phyloP scores from a whole-genome alignment of 2,113 vertebrate genomes.

The Hippocampus guttulatus region DNA sequence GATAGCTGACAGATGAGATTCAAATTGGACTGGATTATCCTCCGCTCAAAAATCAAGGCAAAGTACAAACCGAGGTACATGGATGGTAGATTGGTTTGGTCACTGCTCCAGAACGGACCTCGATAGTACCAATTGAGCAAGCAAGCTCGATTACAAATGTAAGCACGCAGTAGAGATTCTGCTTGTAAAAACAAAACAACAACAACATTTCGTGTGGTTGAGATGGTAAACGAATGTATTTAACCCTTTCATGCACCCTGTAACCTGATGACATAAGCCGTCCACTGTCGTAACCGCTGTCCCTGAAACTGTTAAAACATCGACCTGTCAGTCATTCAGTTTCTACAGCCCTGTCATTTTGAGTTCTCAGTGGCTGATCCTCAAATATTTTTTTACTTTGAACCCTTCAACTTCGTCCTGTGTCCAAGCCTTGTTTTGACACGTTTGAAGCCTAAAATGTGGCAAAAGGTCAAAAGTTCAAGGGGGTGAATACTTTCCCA shows the following conservation, averaged over 20 bases:
- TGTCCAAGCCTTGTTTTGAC: too few relatives aligned
- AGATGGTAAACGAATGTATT: not conserved
- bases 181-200: constrained; percentile 23
- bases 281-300: too few relatives aligned
- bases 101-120: constrained; percentile 68
- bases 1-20: constrained; percentile 68
- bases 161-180: constrained; percentile 37
- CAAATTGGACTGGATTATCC: constrained; percentile 55
- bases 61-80: constrained; percentile 62
- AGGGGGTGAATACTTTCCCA: too few relatives aligned
- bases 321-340: not conserved
- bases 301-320: not conserved
- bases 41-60: constrained; percentile 65
- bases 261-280: too few relatives aligned
- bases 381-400: too few relatives aligned
- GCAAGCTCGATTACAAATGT: constrained; percentile 56
- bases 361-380: too few relatives aligned
- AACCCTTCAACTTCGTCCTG: too few relatives aligned
- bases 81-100: constrained; percentile 68
- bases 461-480: too few relatives aligned
- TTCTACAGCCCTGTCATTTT: not conserved
- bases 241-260: not conserved
- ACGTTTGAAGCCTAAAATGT: too few relatives aligned
- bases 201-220: constrained; percentile 38
- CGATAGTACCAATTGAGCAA: constrained; percentile 65